Base-by-base conservation (phyloP, 35 echinoderm and acorn worm genomes). In the Chiridota heheva region DNA sequence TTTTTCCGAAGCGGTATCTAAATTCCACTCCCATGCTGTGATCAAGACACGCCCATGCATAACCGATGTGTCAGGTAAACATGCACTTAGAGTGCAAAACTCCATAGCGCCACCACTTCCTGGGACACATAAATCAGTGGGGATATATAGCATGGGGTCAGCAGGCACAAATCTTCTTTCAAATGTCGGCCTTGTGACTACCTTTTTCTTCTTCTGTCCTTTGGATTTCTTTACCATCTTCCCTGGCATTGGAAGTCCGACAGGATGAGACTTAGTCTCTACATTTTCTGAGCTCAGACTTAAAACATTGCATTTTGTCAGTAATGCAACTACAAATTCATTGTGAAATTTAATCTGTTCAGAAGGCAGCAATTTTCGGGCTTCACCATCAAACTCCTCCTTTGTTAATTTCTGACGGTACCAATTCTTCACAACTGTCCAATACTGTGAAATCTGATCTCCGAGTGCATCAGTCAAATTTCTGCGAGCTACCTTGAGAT, bases 381-480 rank as follows among this genome's bases (percentile, higher is more conserved):
- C 92, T 63, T 96, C 92, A 51, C 58, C 70, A 38, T 96, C 92
- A 82, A 96, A 96, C 39, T 96, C 86, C 20, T 96, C 92, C 40
- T 96, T 96, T 46, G 73, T 90, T 10, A 90, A 68, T 59, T 91
- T 78, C 75, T 78, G 32, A 8, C 75, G 40, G 56, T 78, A 78
- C 75, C 75, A 78, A 35, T 78, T 78, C 53, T 78, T 78, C 4
- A 78, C 75, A 29, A 78, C 26, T 40, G 75, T 78, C 75, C 75
- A 78, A 37, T 78, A 78, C n/a, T 78, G 51, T 34, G 48, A 60
- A 0, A 78, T 58, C 22, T 78, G 58, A 17, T 78, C 75, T 40
- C 75, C 75, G 2, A 78, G n/a, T 1, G 42, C 2, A 20, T 78
- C 75, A 55, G 51, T 40, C 5, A 78, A 31, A 33, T 78, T 78